These are phyloP conservation scores for Watsonalla binaria DNA, from an alignment of 2,888 invertebrate genomes.

Conservation along the genomic window DNA sequence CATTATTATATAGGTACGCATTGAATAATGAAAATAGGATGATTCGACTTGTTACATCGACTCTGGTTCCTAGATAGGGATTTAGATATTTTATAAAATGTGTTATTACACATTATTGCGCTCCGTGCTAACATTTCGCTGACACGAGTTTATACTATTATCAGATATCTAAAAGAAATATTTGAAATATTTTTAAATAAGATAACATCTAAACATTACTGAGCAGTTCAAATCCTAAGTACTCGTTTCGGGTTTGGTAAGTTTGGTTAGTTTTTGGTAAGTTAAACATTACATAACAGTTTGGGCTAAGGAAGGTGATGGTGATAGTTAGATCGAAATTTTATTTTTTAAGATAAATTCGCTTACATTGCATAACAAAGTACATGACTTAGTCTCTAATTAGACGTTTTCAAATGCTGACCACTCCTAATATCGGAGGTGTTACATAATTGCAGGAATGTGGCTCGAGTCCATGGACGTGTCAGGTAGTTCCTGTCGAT, in stretches of 20 bases:
- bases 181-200: too few species aligned
- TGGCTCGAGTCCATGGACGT: conserved; percentile 41
- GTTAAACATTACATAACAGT: too few species aligned
- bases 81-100: background rate
- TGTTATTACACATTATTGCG: background rate
- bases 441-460: conserved; percentile 60
- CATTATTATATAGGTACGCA: background rate
- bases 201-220: too few species aligned
- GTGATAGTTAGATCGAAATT: too few species aligned
- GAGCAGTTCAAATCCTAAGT: too few species aligned
- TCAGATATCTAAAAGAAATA: too few species aligned
- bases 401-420: background rate
- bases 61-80: background rate
- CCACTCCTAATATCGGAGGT: conserved; percentile 28
- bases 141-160: too few species aligned
- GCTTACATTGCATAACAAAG: too few species aligned
- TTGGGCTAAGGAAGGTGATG: too few species aligned
- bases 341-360: too few species aligned
- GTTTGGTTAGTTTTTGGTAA: too few species aligned
- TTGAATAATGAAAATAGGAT: background rate
- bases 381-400: background rate
- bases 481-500: conserved; percentile 53
- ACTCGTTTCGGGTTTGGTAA: too few species aligned
- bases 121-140: background rate
- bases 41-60: background rate